phyloP scores from a whole-genome alignment of 2,888 invertebrate genomes.

The Coenonympha glycerion region DNA sequence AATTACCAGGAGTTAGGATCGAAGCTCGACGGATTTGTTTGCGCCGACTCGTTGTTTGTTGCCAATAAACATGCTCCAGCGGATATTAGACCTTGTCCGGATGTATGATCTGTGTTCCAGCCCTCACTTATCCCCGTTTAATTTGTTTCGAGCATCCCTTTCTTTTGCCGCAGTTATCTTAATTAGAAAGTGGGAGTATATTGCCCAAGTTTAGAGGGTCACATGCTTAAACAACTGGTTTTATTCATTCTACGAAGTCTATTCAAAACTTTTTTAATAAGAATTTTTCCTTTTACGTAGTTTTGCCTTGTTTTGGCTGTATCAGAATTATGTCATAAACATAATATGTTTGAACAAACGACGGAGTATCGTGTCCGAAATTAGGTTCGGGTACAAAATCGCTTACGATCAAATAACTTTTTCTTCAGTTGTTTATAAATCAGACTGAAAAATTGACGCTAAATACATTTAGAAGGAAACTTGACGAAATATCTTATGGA shows the following conservation, averaged over 20 bases:
- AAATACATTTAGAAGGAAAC: too few relatives aligned
- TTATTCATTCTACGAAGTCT: neutral
- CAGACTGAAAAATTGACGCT: too few relatives aligned
- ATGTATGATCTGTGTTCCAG: slow-evolving; percentile 47
- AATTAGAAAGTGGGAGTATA: slow-evolving; percentile 14
- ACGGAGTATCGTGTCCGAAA: too few relatives aligned
- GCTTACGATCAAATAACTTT: too few relatives aligned
- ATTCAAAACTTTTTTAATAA: slow-evolving; percentile 9
- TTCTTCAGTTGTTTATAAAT: too few relatives aligned
- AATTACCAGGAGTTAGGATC: slow-evolving; percentile 53
- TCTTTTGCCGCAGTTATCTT: slow-evolving; percentile 20
- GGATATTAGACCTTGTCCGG: slow-evolving; percentile 68
- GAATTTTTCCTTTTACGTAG: neutral
- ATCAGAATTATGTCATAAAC: neutral
- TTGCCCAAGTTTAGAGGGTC: neutral
- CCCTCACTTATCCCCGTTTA: slow-evolving; percentile 19
- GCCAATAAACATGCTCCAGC: slow-evolving; percentile 56
- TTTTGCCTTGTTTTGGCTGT: neutral
- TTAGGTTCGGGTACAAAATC: too few relatives aligned
- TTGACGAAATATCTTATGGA: too few relatives aligned
- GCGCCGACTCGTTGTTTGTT: slow-evolving; percentile 57
- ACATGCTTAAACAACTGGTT: neutral
- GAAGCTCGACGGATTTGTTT: slow-evolving; percentile 48
- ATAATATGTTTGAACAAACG: too few relatives aligned
- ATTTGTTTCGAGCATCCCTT: slow-evolving; percentile 20